Conservation (phyloP, 1,140 invertebrate species). For the Macrosteles quadrilineatus region DNA sequence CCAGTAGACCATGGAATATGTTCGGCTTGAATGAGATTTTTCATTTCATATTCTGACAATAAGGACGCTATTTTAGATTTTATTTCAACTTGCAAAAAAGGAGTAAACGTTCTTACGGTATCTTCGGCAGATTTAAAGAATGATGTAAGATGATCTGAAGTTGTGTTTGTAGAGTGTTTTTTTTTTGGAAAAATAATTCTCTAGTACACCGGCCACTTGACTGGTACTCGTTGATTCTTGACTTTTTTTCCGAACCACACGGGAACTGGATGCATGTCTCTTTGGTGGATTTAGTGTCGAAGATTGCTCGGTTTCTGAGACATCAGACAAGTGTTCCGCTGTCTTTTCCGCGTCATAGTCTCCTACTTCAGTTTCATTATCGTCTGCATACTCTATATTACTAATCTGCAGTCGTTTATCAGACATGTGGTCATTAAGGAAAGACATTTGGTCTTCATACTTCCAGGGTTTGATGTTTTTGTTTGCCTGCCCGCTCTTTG, state of each 20-base stretch:
- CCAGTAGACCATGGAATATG: neutral
- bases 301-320: constrained; percentile 2
- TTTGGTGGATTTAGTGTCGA: neutral
- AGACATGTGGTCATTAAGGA: constrained; percentile 6
- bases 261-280: neutral
- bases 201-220: neutral
- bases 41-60: neutral
- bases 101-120: neutral
- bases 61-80: neutral
- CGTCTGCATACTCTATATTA: neutral
- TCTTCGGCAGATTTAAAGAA: neutral
- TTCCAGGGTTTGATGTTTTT: constrained; percentile 1
- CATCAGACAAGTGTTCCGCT: constrained; percentile 15
- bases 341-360: constrained; percentile 3
- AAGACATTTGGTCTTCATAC: constrained; percentile 19
- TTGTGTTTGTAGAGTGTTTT: neutral
- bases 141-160: too few relatives aligned
- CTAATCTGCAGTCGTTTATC: constrained; percentile 1
- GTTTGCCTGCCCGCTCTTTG: constrained; percentile 13
- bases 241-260: neutral
- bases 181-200: neutral
- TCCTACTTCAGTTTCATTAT: neutral
- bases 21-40: too few relatives aligned
- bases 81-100: neutral
- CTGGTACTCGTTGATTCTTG: neutral